Evolutionary conservation across 2,888 invertebrate species (phyloP), one percentile per base, ranked within the genome.

Genomic region (Busseola fusca): DNA sequence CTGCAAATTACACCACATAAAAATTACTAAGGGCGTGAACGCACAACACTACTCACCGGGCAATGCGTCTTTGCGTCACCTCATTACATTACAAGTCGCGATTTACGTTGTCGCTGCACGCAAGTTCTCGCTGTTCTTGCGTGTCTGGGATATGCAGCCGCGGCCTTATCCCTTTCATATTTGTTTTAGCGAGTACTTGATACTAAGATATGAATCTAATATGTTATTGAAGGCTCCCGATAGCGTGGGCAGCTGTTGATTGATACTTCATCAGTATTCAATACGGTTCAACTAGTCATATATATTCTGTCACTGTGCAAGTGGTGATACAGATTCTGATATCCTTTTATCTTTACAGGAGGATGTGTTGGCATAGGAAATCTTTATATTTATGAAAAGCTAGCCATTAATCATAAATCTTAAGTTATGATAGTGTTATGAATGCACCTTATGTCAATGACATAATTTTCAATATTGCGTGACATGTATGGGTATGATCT

Each of bases 81-180:
- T 92, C 91, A 91, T 92, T 91, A 92, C 89, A 89, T 88, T 87
- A 86, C 91, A 87, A 85, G 82, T 85, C 75, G 80, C 89, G 90
- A 93, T 92, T 91, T 91, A 93, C 90, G 87, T 83, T 82, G 85
- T 69, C 83, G 74, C 65, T 82, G 88, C 93, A 93, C 93, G 93
- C 93, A 89, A 89, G 84, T 82, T 86, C 60, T 80, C 75, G 75
- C 34, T 62, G 76, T 78, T 68, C 82, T 82, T 69, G 84, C 84
- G 82, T 85, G 82, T 81, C 75, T 63, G 71, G 76, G 64, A 74
- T 64, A 59, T 77, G 50, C 64, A 72, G 40, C 69, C 70, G 64
- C 64, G 65, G 74, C 63, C 69, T 76, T 78, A 82, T 69, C 64
- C 63, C 66, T 72, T 79, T 84, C 75, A 81, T 81, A 76, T 81